Conservation (phyloP, 1,140 invertebrate species). For the Dysdera silvatica region DNA sequence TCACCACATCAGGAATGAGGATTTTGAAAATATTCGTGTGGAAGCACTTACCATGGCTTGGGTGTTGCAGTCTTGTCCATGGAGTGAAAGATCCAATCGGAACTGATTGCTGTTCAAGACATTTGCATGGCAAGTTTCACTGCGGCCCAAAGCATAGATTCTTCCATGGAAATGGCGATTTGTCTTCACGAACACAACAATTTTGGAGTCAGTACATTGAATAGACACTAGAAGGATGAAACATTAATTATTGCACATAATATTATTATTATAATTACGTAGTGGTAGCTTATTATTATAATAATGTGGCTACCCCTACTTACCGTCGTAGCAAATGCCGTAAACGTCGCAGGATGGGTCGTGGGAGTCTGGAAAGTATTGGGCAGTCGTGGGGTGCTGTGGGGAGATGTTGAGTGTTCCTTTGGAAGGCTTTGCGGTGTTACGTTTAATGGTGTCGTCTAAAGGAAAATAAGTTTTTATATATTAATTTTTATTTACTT, state of each 20-base stretch:
- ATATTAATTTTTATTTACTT: no score
- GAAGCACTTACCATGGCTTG: constrained; percentile 41
- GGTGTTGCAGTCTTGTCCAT: constrained; percentile 87
- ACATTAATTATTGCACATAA: background rate
- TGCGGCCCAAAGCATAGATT: constrained; percentile 83
- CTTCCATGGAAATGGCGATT: constrained; percentile 90
- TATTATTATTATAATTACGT: no score
- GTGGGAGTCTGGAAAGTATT: constrained; percentile 8
- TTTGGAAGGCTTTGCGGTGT: constrained; percentile 17
- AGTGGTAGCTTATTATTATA: no score
- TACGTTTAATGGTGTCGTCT: constrained; percentile 21
- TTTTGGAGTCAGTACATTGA: constrained; percentile 87
- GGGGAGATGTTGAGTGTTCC: constrained; percentile 13
- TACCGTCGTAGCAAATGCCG: constrained; percentile 90
- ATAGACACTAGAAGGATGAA: constrained; percentile 65
- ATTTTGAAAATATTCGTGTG: no score
- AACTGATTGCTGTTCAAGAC: constrained; percentile 86
- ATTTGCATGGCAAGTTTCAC: constrained; percentile 89
- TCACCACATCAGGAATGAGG: no score
- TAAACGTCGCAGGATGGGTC: constrained; percentile 68
- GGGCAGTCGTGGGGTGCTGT: constrained; percentile 1
- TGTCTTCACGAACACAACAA: constrained; percentile 81
- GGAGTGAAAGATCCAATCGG: constrained; percentile 83
- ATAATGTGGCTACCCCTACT: no score
- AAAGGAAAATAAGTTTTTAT: no score